Evolutionary conservation across 1,140 invertebrate genomes (phyloP).

Genomic region (Megalonaias nervosa): DNA sequence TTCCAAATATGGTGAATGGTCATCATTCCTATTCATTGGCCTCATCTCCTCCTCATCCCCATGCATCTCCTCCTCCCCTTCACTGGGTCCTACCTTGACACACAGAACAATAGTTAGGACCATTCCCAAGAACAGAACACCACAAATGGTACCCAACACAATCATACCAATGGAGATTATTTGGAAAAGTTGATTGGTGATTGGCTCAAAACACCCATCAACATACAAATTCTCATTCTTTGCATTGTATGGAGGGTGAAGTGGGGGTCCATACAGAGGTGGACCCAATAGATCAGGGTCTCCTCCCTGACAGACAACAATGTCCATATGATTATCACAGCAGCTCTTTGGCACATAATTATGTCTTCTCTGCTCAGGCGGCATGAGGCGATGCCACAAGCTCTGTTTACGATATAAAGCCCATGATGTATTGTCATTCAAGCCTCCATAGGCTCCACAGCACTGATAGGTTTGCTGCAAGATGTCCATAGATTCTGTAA

Average conservation of each 20-base stretch:
- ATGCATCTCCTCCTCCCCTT: no score
- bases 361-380: background rate
- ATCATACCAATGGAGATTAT: no score
- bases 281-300: slow-evolving; percentile 27
- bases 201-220: slow-evolving; percentile 24
- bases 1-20: no score
- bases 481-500: slow-evolving; percentile 24
- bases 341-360: slow-evolving; percentile 34
- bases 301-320: slow-evolving; percentile 26
- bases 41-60: no score
- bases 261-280: slow-evolving; percentile 21
- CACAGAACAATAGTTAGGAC: no score
- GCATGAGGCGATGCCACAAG: slow-evolving; percentile 16
- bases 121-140: no score
- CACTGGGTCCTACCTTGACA: no score
- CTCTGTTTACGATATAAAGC: slow-evolving; percentile 21
- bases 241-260: slow-evolving; percentile 1
- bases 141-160: no score
- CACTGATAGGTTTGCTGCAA: slow-evolving; percentile 30
- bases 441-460: slow-evolving; percentile 26
- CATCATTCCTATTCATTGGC: no score
- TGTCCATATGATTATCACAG: slow-evolving; percentile 30
- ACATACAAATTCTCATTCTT: slow-evolving; percentile 17
- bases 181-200: slow-evolving; percentile 7
- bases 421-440: slow-evolving; percentile 32